phyloP scores from a whole-genome alignment of 2,113 vertebrate species.

The Okapia johnstoni region DNA sequence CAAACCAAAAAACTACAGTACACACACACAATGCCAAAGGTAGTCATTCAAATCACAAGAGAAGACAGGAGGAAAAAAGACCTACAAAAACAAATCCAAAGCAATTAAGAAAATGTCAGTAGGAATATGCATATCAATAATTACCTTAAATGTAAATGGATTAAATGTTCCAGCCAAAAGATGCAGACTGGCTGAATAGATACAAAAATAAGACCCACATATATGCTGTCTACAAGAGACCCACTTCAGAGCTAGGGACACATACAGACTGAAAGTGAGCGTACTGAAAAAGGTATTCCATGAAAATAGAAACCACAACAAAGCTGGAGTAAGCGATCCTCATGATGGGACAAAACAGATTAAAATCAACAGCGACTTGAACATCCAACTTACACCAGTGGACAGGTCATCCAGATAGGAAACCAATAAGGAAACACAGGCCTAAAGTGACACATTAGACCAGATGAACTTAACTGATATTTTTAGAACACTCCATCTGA shows the following conservation, averaged over 20 bases:
- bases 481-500: background rate
- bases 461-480: background rate
- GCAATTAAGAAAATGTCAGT: background rate
- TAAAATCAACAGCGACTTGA: background rate
- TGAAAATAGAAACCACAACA: background rate
- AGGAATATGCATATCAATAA: background rate
- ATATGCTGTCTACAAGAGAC: background rate
- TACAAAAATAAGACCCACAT: background rate
- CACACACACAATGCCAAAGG: background rate
- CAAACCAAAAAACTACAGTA: background rate
- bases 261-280: background rate
- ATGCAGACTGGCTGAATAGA: background rate
- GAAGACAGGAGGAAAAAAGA: background rate
- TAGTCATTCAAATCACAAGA: background rate
- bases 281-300: background rate
- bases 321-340: background rate
- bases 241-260: background rate
- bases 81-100: background rate
- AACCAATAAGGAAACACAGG: background rate
- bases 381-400: background rate
- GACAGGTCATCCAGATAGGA: background rate
- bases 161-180: background rate
- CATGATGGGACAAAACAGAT: background rate
- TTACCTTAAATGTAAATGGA: background rate
- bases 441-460: background rate